Percentiles rank a stretch among this genome's conserved stretches.
Evolutionary conservation across 2,888 invertebrate species (phyloP).

Genomic region (Luperina testacea): DNA sequence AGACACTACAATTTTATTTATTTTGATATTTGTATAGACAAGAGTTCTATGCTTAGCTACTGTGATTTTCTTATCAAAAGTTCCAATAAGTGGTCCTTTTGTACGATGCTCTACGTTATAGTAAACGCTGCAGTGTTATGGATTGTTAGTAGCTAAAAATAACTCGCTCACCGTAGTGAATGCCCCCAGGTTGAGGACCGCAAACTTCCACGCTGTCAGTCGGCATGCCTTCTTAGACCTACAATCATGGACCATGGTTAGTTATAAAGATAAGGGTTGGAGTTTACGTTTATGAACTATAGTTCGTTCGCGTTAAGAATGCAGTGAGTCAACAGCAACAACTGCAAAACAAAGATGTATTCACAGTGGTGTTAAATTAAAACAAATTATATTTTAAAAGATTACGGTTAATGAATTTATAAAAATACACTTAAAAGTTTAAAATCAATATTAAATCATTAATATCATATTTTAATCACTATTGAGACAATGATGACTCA

Average conservation of each 20-base stretch:
- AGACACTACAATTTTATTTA: no score
- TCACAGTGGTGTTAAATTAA: no score
- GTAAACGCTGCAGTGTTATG: slow-evolving; percentile 22
- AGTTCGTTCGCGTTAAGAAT: no score
- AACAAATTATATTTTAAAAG: no score
- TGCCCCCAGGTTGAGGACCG: slow-evolving; percentile 78
- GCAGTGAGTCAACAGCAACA: no score
- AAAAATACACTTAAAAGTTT: no score
- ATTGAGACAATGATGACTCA: no score
- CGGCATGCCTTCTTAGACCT: slow-evolving; percentile 82
- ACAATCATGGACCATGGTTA: slow-evolving; percentile 23
- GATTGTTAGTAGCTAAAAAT: slow-evolving; percentile 40
- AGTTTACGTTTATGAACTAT: not conserved
- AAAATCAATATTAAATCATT: no score
- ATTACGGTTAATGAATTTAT: no score
- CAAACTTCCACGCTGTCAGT: slow-evolving; percentile 81
- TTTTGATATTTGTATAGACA: no score
- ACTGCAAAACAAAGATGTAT: no score
- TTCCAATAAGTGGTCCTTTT: slow-evolving; percentile 8
- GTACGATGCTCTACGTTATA: not conserved
- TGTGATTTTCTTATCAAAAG: not conserved
- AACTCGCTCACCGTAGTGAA: slow-evolving; percentile 78
- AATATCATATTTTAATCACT: no score
- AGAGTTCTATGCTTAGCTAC: not conserved
- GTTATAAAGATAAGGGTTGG: not conserved